phyloP scores from a whole-genome alignment of 2,797 vertebrate genomes.

The Potorous gilbertii region DNA sequence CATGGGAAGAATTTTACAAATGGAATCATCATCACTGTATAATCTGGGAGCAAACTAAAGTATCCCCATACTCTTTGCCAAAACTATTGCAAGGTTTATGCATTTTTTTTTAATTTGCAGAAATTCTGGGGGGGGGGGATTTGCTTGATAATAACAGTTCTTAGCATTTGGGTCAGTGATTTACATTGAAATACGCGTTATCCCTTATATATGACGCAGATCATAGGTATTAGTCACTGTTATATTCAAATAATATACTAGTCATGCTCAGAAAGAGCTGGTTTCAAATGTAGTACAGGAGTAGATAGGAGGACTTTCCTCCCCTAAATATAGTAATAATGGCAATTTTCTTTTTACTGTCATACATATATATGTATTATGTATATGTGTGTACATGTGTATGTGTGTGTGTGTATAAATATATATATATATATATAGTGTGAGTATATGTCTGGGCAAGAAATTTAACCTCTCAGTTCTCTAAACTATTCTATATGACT shows the following conservation, averaged over 20 bases:
- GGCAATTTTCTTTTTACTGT: neutral
- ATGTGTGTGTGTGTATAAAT: neutral
- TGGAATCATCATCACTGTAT: neutral
- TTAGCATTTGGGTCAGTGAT: slow-evolving; percentile 13
- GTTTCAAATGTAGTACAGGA: neutral
- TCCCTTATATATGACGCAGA: neutral
- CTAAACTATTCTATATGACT: neutral
- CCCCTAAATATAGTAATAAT: neutral
- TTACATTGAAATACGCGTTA: slow-evolving; percentile 9
- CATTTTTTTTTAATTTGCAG: slow-evolving; percentile 34
- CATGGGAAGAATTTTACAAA: slow-evolving; percentile 38
- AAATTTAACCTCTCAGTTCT: neutral
- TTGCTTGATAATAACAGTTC: slow-evolving; percentile 10
- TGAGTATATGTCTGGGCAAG: neutral
- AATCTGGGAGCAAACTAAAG: neutral
- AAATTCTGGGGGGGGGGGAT: neutral
- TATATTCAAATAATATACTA: neutral
- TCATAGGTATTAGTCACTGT: neutral
- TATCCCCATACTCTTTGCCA: neutral
- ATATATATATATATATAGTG: no score
- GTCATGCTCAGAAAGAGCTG: neutral
- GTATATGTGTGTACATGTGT: neutral
- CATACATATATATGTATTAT: neutral
- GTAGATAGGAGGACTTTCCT: neutral
- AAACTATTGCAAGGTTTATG: neutral